Base-by-base conservation (phyloP, 2,113 vertebrate species). In the Echinops telfairi region DNA sequence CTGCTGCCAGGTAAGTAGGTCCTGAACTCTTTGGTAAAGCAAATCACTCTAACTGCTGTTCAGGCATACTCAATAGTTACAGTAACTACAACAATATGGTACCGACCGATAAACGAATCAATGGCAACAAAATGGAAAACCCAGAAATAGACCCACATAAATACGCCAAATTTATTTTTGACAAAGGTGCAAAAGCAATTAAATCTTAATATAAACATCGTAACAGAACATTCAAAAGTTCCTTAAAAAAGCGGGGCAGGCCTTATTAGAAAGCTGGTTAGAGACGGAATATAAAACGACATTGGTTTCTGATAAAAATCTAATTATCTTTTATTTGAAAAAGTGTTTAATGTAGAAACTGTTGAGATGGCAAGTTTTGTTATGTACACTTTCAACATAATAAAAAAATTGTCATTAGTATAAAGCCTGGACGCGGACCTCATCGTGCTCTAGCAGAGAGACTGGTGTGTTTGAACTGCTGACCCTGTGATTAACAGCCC, bases 1-100 rank as follows among this genome's bases (percentile, higher is more conserved):
- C 73, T 99, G 98, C 99, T 88, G 98, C 98, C 87, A 97, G 97
- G 97, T 38, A 93, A 98, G 98, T 98, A 99, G 98, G 97, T 93
- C 98, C 96, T 96, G 97, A 87, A 90, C 96, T 95, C 88, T 75
- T 38, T 95, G 90, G 31, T 87, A 97, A 96, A 83, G 33, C 16
- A 73, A 73, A 36, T 73, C n/a, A 36, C 71, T 73, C 33, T 73
- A 73, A 73, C 19, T 70, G 68, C 22, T 73, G 71, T 73, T 36
- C 20, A 73, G 71, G 8, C 33, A 33, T 19, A 71, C 68, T 71
- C 2, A 19, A 71, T 33, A 71, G 70, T 20, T 33, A 33, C 17
- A 33, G 70, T 33, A 71, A 33, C 17, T 71, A 33, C 47, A 17
- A 71, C n/a, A 71, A 6, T 36, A 36, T 20, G 71, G 71, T 36